A percentile compares a stretch with the other conserved stretches of the same genome.
Conservation (phyloP, 30 jellyfish, hydroid and myxozoan genomes). For the Hydractinia symbiolongicarpus region DNA sequence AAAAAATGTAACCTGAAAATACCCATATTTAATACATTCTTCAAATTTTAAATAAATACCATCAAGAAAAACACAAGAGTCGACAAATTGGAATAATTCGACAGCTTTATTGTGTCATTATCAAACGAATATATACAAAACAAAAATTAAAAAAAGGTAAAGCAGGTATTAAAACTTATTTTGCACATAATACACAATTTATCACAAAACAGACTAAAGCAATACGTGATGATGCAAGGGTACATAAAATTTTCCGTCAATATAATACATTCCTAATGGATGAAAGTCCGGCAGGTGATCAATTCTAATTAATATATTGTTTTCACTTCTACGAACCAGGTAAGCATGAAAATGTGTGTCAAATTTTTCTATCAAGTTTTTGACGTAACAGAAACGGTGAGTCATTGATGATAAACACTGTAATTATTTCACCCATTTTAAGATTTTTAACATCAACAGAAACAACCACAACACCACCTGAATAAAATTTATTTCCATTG, state of each 20-base stretch:
- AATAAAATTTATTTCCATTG: not conserved
- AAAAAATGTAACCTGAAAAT: no score
- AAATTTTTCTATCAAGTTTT: not conserved
- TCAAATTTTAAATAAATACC: no score
- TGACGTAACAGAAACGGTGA: not conserved
- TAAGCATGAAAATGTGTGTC: not conserved
- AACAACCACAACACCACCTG: constrained; percentile 4
- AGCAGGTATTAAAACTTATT: no score
- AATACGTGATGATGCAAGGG: not conserved
- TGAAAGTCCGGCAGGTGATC: not conserved
- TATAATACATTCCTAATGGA: not conserved
- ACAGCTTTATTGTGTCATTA: no score
- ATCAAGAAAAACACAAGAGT: no score
- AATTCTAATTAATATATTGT: not conserved
- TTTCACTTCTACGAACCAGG: not conserved
- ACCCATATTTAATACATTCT: no score
- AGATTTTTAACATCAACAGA: not conserved
- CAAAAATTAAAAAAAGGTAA: no score
- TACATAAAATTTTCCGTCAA: not conserved
- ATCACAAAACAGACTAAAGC: no score
- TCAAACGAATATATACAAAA: no score
- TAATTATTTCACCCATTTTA: not conserved
- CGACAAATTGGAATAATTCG: no score
- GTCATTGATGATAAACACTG: not conserved
- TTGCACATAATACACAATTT: no score